Evolutionary conservation across 2,113 vertebrate species (phyloP), one percentile per base, ranked within the genome.

Genomic region (Hippocampus barbouri): DNA sequence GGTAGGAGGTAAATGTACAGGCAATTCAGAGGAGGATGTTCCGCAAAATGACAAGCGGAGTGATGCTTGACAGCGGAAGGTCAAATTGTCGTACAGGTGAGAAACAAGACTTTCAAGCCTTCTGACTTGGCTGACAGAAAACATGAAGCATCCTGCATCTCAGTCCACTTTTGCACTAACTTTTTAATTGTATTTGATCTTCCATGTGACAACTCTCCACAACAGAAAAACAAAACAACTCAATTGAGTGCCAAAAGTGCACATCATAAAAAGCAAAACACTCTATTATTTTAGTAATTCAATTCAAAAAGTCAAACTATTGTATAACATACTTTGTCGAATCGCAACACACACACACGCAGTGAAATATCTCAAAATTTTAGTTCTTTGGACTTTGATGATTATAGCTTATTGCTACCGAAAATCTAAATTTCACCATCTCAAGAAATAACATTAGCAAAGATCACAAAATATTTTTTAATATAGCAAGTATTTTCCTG

Each of bases 1-100:
- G 77, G 82, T 73, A 73, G 73, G 56, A 47, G 70, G 30, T 5
- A 64, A 64, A 41, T n/a, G 21, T 23, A 6, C 11, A 43, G 62
- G 40, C 62, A n/a, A 41, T 64, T 64, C 11, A 21, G 16, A 40
- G 34, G 9, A 41, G 62, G 12, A 43, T 43, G 38, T 40, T 18
- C 4, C 18, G 18, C 30, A 63, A 40, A 63, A 63, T 63, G 61
- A 40, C 16, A 2, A 63, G 61, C 6, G 8, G 57, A 60, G 57
- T 34, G 60, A 62, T 63, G 34, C 21, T 63, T 41, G 9, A 63
- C 38, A 43, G 38, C 21, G 9, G 40, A 64, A 64, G 38, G 57
- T 12, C 57, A 60, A 30, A 60, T 60, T 4, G 54, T 25, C 2
- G 54, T 56, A 18, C 25, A 14, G 25, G 30, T 27, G 23, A 1